Evolutionary conservation across 1,140 invertebrate species (phyloP).

Genomic region (Drosophila sulfurigaster): DNA sequence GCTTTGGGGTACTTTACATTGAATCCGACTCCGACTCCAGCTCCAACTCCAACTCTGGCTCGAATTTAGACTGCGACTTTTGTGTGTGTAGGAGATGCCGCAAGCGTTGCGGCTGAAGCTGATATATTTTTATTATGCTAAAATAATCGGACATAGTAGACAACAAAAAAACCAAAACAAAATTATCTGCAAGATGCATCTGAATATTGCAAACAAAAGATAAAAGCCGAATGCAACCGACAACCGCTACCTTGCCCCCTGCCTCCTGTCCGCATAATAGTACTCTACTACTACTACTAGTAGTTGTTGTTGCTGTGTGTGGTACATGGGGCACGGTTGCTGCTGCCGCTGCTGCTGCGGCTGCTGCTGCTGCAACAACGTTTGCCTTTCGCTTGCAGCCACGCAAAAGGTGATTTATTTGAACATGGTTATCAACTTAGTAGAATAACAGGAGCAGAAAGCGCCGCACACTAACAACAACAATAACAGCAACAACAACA

Average conservation of each 20-base stretch:
- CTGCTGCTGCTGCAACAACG: slow-evolving; percentile 27
- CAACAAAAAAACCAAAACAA: slow-evolving; percentile 49
- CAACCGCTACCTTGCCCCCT: slow-evolving; percentile 55
- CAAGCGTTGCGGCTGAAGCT: slow-evolving; percentile 51
- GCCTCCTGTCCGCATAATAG: background rate
- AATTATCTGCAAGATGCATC: slow-evolving; percentile 82
- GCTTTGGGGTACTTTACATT: slow-evolving; percentile 27
- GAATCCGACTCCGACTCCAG: slow-evolving; percentile 3
- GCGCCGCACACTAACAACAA: slow-evolving; percentile 59
- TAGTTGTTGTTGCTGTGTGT: slow-evolving; percentile 22
- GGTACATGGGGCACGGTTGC: slow-evolving; percentile 30
- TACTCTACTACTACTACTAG: background rate
- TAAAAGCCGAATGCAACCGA: slow-evolving; percentile 81
- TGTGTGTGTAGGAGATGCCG: slow-evolving; percentile 48
- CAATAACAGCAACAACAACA: slow-evolving; percentile 42
- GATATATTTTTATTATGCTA: slow-evolving; percentile 83
- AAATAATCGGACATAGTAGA: slow-evolving; percentile 79
- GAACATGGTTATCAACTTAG: slow-evolving; percentile 85
- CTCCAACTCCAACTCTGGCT: background rate
- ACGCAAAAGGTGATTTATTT: slow-evolving; percentile 85
- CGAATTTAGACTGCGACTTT: slow-evolving; percentile 21
- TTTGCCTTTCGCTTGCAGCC: slow-evolving; percentile 81
- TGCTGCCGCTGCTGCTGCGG: slow-evolving; percentile 9
- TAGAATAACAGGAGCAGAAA: slow-evolving; percentile 83
- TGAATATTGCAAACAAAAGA: slow-evolving; percentile 84